phyloP scores from a whole-genome alignment of 2,888 invertebrate genomes.

The Octonoba sinensis region DNA sequence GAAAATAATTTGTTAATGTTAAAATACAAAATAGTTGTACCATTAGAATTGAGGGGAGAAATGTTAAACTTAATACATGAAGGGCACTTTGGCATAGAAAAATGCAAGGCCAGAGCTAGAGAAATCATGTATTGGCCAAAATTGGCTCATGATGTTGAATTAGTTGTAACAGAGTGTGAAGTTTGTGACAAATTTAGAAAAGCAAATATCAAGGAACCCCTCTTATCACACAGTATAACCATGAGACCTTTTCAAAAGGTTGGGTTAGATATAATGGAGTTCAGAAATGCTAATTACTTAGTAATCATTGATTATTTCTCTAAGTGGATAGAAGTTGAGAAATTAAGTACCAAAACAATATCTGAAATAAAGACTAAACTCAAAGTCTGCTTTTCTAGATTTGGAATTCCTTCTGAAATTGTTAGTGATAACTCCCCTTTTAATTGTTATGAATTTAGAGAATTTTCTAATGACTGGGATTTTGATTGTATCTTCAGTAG shows the following conservation, averaged over 20 bases:
- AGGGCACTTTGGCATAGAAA: too few relatives aligned
- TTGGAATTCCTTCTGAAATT: too few relatives aligned
- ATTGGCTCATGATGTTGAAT: constrained; percentile 3
- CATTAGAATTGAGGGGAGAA: too few relatives aligned
- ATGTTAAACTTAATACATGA: too few relatives aligned
- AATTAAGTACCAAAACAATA: too few relatives aligned
- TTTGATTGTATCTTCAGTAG: background rate
- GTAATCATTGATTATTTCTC: constrained; percentile 8
- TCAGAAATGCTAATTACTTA: background rate
- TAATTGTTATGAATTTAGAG: background rate
- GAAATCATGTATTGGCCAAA: constrained; percentile 20
- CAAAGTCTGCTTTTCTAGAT: too few relatives aligned
- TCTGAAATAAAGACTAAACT: too few relatives aligned
- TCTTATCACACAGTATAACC: background rate
- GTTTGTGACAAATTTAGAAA: constrained; percentile 7
- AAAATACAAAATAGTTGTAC: too few relatives aligned
- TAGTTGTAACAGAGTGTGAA: background rate
- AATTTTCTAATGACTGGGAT: background rate
- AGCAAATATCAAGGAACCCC: constrained; percentile 27
- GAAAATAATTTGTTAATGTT: constrained; percentile 10
- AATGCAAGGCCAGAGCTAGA: too few relatives aligned
- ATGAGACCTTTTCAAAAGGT: constrained; percentile 8
- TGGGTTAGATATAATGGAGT: constrained; percentile 26
- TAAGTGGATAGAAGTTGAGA: too few relatives aligned
- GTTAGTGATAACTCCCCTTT: too few relatives aligned